Base-by-base conservation (phyloP, 2,113 vertebrate species). In the Apodemus sylvaticus region DNA sequence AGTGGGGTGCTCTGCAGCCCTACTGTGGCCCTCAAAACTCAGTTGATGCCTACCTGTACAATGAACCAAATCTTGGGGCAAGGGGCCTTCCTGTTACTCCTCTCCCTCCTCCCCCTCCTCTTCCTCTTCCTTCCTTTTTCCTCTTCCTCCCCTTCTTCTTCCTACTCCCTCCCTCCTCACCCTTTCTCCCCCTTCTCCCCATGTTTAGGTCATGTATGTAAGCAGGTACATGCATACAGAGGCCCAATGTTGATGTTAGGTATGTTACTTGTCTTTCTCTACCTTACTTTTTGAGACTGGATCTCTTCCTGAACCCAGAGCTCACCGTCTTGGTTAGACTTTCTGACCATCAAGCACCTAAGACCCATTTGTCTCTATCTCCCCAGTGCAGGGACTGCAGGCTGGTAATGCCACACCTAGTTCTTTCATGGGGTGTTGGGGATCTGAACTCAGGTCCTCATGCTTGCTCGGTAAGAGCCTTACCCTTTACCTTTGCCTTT, bases 31-130 rank as follows among this genome's bases (percentile, higher is more conserved):
- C 78, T 73, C 62, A 17, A 51, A 20, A 36, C 4, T 36, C 36
- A 55, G 10, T 22, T 1, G 53, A 20, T 3, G 2, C 39, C 11
- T 2, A 45, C 29, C 7, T 3, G 19, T 76, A 58, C 51, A 19
- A 0, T 1, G 42, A 26, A 20, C 70, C 34, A 5, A 1, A 39
- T 13, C 24, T 39, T 16, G 13, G 1, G 2, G 3, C 16, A 2
- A 22, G 53, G 9, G 1, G 1, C 16, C 71, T 9, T 73, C 48
- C 34, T 17, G 36, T 70, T n/a, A 53, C 19, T 24, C 7, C 29
- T 5, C 48, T 34, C 12, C 11, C 8, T 70, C 36, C 36, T 71
- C 16, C 2, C 5, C 17, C 19, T 22, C 7, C 29, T 5, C 48
- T 20, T 2, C 14, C 11, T 73, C 22, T 22, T 74, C n/a, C 9